Base-by-base conservation (phyloP, 2,888 invertebrate species). In the Beris chalybata region DNA sequence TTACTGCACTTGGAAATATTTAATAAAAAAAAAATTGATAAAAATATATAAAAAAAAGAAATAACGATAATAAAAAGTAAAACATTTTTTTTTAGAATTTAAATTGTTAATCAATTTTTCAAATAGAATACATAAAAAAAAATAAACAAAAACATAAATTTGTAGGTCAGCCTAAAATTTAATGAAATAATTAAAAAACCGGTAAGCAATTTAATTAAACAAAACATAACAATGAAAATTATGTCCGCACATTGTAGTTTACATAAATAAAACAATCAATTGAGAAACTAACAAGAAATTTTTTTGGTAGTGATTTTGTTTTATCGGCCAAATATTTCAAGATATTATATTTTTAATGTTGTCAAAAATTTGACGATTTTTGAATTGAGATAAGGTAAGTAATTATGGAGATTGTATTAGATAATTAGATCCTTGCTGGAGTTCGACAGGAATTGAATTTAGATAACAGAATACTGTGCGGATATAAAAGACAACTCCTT, bases 211-310 rank as follows among this genome's bases (percentile, higher is more conserved):
- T 38, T 38, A 38, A 38, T 38, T 38, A 38, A 38, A 38, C 5
- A 38, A 38, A 38, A 38, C 5, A 38, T 22, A 22, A 22, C 9
- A 5, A 38, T 38, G 38, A 38, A 38, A 38, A 38, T 43, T 56
- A 53, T 29, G 56, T 43, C 43, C 12, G 56, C 56, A 56, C 43
- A 43, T 56, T 56, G 43, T 56, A 56, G 56, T 43, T 13, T 56
- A 56, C 44, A 43, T 43, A n/a, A 43, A 56, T 43, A n/a, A 56
- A 43, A 56, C 30, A 43, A 54, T 38, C 38, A 54, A 54, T 12
- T 54, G 30, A 29, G 29, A 31, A 31, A 54, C 31, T 54, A 12
- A 54, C 9, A 22, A 11, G 11, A 12, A 15, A 13, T 48, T 48
- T 6, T 48, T 48, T 4, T 48, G 44, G 9, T 44, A 12, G 1